Percentiles rank a stretch among this genome's conserved stretches.
These are phyloP conservation scores for Limosa lapponica DNA, from an alignment of 2,797 vertebrate species.

Conservation along the genomic window DNA sequence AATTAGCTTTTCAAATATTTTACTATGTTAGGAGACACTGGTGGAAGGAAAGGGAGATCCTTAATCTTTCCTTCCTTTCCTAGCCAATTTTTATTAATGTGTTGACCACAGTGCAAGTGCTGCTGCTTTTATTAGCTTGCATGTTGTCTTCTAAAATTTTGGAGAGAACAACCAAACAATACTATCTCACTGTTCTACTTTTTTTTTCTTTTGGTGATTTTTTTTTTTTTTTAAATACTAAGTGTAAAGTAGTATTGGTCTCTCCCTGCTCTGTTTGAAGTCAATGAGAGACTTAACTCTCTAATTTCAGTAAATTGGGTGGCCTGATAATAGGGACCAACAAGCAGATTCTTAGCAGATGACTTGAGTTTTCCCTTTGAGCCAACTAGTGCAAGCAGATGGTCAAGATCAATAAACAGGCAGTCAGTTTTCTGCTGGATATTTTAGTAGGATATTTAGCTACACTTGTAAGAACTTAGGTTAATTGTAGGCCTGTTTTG, in stretches of 20 bases:
- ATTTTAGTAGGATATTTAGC: not conserved
- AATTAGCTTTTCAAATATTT: not conserved
- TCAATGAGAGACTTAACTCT: not conserved
- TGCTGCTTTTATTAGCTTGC: not conserved
- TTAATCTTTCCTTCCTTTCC: not conserved
- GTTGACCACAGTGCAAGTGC: not conserved
- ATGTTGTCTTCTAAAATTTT: not conserved
- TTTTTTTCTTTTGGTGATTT: not conserved
- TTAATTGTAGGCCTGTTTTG: not conserved
- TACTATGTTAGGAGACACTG: not conserved
- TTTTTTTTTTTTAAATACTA: not conserved
- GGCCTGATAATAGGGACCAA: not conserved
- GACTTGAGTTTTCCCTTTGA: not conserved
- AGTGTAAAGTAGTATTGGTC: not conserved
- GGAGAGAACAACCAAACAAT: not conserved
- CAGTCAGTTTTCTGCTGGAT: not conserved
- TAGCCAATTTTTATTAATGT: not conserved
- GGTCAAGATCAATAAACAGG: not conserved
- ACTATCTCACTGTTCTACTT: not conserved
- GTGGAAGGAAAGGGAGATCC: not conserved
- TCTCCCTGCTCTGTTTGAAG: not conserved
- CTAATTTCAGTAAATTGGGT: not conserved
- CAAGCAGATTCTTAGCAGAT: not conserved
- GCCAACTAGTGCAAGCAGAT: accelerated
- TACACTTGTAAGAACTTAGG: not conserved